Percentiles rank a stretch among this genome's conserved stretches.
These are phyloP conservation scores for Isichthys henryi DNA, from an alignment of 2,113 vertebrate species.

Conservation along the genomic window DNA sequence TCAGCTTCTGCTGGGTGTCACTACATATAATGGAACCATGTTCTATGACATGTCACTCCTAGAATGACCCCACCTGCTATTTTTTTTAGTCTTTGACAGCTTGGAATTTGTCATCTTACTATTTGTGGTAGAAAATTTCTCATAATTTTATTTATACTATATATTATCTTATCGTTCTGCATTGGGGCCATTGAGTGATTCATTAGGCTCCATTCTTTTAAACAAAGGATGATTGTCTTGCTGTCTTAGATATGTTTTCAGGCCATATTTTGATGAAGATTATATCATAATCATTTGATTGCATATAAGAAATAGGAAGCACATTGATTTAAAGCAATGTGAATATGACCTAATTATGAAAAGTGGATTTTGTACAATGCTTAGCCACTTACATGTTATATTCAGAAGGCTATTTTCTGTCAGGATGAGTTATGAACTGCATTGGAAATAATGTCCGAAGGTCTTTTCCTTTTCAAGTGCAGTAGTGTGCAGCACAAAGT, in stretches of 20 bases:
- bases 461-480: background rate
- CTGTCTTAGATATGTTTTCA: background rate
- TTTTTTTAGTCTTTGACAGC: background rate
- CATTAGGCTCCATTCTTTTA: background rate
- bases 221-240: background rate
- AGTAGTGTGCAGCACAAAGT: background rate
- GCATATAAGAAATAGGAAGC: background rate
- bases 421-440: background rate
- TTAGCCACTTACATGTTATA: background rate
- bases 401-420: background rate
- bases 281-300: background rate
- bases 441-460: background rate
- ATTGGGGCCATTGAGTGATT: background rate
- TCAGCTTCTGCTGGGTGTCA: background rate
- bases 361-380: constrained; percentile 8
- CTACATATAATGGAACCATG: background rate
- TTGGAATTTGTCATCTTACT: background rate
- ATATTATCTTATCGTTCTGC: background rate
- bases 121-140: background rate
- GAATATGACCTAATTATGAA: background rate
- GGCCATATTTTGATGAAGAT: background rate
- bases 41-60: background rate
- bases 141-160: background rate
- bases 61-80: background rate
- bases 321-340: background rate